Evolutionary conservation across 92 coral and sea anemone genomes (phyloP).

Genomic region (Porites evermanni): DNA sequence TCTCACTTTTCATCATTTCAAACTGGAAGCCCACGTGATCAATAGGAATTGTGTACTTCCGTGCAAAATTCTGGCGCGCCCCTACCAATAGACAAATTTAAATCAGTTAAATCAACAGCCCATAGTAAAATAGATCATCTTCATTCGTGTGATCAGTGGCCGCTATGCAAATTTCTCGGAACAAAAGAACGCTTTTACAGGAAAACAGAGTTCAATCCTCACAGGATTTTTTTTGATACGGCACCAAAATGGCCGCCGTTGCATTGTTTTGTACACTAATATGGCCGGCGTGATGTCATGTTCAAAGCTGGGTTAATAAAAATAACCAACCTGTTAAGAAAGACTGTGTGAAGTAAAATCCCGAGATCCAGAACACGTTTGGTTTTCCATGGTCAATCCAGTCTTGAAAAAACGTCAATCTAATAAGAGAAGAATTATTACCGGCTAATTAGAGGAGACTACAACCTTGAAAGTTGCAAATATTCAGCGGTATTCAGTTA

Average conservation of each 20-base stretch:
- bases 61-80: conserved; percentile 99
- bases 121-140: too few species aligned
- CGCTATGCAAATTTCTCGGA: too few species aligned
- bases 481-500: too few species aligned
- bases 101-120: background rate
- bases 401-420: conserved; percentile 95
- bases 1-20: conserved; percentile 82
- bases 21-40: conserved; percentile 99
- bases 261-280: too few species aligned
- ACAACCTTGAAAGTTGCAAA: too few species aligned
- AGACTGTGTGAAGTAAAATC: conserved; percentile 98
- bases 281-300: too few species aligned
- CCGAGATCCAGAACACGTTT: conserved; percentile 97
- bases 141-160: too few species aligned
- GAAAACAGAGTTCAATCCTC: too few species aligned
- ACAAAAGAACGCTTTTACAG: too few species aligned
- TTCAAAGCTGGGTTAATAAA: too few species aligned
- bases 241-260: too few species aligned
- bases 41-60: conserved; percentile 98
- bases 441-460: background rate
- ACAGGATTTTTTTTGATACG: too few species aligned
- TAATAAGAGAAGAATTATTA: conserved; percentile 12
- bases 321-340: conserved; percentile 86
- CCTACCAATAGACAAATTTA: conserved; percentile 60
- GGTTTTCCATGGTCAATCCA: conserved; percentile 99